Evolutionary conservation across 1,140 invertebrate species (phyloP), one percentile per base, ranked within the genome.

Genomic region (Parapsyche elsis): DNA sequence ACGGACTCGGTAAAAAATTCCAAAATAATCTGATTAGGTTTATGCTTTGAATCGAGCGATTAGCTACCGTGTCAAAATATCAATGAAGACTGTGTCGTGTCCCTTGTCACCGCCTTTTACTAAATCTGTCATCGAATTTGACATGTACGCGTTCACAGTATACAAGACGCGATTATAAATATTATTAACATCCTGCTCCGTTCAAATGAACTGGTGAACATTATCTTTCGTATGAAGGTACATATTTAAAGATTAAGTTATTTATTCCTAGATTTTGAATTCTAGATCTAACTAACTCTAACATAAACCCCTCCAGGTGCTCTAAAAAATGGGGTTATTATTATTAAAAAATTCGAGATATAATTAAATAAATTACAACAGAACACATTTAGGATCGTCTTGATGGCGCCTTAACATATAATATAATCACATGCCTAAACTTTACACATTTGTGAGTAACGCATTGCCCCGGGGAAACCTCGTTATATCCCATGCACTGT

Each of bases 401-500:
- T 23, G 14, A 67, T 26, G 64, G 64, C 64, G 64, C 64, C 21
- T 67, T 67, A 26, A 12, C 64, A 9, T 12, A 24, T 19, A 24
- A 26, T 26, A 67, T 67, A 67, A 67, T 67, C 64, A 67, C 24
- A 67, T 23, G 64, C 64, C 64, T 67, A 23, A 67, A 67, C 64
- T 67, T 67, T 67, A 67, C 64, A 67, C 64, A 67, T 67, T 67
- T 67, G 64, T 67, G 26, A 26, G 64, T 67, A 67, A 67, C 64
- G 64, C 64, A 67, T 67, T 26, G 64, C 64, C 64, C 24, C 23
- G 64, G 64, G 64, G 21, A n/a, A 67, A n/a, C 21, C 64, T 67
- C 64, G 64, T 67, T 67, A 67, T 67, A 67, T 26, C 24, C 64
- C 24, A 14, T 26, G 64, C 24, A 67, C 64, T 26, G 21, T 67